A percentile compares a stretch with the other conserved stretches of the same genome.
Evolutionary conservation across 1,140 invertebrate species (phyloP).

Genomic region (Drosophila gunungcola): DNA sequence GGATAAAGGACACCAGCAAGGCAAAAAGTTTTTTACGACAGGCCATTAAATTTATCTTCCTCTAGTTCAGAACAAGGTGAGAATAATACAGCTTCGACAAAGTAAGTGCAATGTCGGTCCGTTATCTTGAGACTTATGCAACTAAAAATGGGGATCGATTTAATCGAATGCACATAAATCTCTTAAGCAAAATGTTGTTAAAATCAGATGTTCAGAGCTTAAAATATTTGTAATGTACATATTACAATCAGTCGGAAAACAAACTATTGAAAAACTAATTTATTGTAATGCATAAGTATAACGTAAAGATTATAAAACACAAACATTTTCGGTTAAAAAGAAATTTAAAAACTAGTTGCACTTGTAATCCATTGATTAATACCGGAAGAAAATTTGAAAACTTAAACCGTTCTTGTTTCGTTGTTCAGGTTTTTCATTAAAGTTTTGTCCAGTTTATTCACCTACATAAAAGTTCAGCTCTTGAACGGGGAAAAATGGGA

Average conservation of each 20-base stretch:
- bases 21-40: constrained; percentile 35
- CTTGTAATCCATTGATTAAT: constrained; percentile 12
- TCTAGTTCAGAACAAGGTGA: constrained; percentile 17
- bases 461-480: constrained; percentile 59
- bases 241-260: no score
- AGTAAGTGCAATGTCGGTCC: constrained; percentile 6
- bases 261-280: no score
- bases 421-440: constrained; percentile 62
- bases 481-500: constrained; percentile 44
- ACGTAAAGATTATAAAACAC: no score
- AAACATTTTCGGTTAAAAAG: background rate
- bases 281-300: no score
- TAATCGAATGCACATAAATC: background rate
- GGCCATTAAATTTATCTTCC: constrained; percentile 40
- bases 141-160: background rate
- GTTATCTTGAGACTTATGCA: constrained; percentile 9
- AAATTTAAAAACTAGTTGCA: background rate
- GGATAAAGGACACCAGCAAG: constrained; percentile 5
- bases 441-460: constrained; percentile 35
- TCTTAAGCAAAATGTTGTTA: background rate
- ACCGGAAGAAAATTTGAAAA: constrained; percentile 12
- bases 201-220: no score
- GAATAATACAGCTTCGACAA: constrained; percentile 24
- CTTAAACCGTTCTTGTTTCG: constrained; percentile 57
- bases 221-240: no score